Evolutionary conservation across 2,797 vertebrate species (phyloP), one percentile per base, ranked within the genome.

Genomic region (Karalla daura): DNA sequence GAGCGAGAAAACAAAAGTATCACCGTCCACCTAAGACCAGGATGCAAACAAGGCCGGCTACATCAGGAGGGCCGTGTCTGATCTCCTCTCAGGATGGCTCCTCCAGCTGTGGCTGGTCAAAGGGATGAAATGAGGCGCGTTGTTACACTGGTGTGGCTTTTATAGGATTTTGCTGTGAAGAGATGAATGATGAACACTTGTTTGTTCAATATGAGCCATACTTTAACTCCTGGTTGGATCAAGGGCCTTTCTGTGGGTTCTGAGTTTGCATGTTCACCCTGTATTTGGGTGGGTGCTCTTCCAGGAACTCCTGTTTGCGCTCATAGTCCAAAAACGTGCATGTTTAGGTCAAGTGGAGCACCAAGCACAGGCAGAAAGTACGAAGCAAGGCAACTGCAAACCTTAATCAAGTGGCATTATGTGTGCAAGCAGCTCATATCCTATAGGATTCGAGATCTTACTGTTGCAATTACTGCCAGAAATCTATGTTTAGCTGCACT

Each of bases 101-200:
- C n/a, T n/a, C 46, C 73, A 77, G 76, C 69, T 85, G 81, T 65
- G 58, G 33, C 60, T 5, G 28, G 46, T 84, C 58, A 86, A 73
- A 77, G 53, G 39, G 50, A 70, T 62, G 54, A 70, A 15, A 44
- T 59, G 40, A 36, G 28, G 68, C n/a, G 40, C 61, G 27, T 60
- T 36, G 43, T 58, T 49, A 25, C 51, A 33, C 35, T 28, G 50
- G 70, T 43, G 72, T 83, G 50, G 70, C 46, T 74, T 83, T 66
- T 60, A 47, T 71, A 20, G 18, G 55, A 73, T 47, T 35, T 43
- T 8, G 74, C 25, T 67, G 41, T 65, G 37, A 82, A 58, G 12
- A 60, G 55, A 73, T 54, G 40, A 60, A 70, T 58, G 33, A 66
- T 52, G 59, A 74, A 63, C 7, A 46, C 14, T 20, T 51, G 25